Base-by-base conservation (phyloP, 1,140 invertebrate species). In the Euglossa dilemma region DNA sequence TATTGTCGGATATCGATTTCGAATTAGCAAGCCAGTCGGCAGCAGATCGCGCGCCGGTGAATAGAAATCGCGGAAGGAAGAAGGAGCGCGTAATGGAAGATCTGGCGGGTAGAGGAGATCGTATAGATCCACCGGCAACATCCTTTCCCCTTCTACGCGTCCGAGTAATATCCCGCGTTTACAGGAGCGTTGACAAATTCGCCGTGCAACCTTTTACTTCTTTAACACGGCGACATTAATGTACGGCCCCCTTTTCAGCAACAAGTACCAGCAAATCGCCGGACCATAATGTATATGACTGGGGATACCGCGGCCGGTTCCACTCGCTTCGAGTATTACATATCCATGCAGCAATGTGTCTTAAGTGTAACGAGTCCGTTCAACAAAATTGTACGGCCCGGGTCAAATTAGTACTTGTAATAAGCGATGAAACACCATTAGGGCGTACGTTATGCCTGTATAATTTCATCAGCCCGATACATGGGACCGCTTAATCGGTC, bases 1-100 rank as follows among this genome's bases (percentile, higher is more conserved):
- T 89, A 90, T 90, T 84, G 88, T 85, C 88, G 86, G 91, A 91
- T 91, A 92, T 92, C 91, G 90, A 92, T 92, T 92, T 92, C 89
- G 76, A 91, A 91, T 92, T 92, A 91, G 87, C 83, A 85, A 89
- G 90, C 90, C 90, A 86, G 90, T 86, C 85, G 80, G 6, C 25
- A 36, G 43, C 4, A 67, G 54, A 54, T 76, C 69, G 36, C 28
- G 36, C 28, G n/a, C 36, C 9, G 59, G 20, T 52, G 73, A 70
- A 75, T 56, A 45, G 73, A n/a, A 80, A 69, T 69, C 50, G 36
- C 66, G 25, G 64, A 43, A 63, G 52, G 52, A 78, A 64, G 72
- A 73, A 80, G 43, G 78, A 75, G 25, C n/a, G 43, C 67, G 6
- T 75, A 67, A 81, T 67, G 43, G 71, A 81, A 81, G n/a, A 75